These are phyloP conservation scores for Emys orbicularis DNA, from an alignment of 2,797 vertebrate species.

Conservation along the genomic window DNA sequence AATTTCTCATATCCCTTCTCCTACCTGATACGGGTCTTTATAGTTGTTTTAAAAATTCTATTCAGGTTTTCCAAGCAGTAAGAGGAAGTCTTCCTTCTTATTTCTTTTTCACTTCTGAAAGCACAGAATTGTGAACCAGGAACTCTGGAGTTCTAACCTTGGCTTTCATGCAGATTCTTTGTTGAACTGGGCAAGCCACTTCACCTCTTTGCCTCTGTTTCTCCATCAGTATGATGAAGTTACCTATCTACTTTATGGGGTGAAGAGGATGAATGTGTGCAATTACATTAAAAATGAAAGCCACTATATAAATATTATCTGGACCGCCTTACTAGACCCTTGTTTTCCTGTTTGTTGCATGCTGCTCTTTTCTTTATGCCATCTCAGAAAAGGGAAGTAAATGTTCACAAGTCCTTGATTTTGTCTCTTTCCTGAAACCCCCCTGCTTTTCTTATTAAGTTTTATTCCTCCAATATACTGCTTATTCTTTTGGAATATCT, in stretches of 20 bases:
- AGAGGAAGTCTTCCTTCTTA: accelerated
- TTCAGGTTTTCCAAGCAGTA: neutral
- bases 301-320: neutral
- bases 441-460: neutral
- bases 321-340: neutral
- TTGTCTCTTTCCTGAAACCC: neutral
- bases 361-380: neutral
- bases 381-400: neutral
- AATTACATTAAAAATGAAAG: neutral
- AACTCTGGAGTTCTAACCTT: neutral
- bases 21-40: accelerated
- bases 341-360: neutral
- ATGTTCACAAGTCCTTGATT: accelerated
- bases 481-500: neutral
- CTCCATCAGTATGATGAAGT: neutral
- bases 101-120: neutral
- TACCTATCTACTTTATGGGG: neutral
- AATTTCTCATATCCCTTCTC: neutral
- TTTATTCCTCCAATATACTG: neutral
- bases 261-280: neutral
- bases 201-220: neutral
- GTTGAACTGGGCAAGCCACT: accelerated
- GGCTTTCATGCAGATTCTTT: neutral
- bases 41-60: neutral
- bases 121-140: accelerated